Conservation (phyloP, 2,888 invertebrate species). For the Limnephilus rhombicus region DNA sequence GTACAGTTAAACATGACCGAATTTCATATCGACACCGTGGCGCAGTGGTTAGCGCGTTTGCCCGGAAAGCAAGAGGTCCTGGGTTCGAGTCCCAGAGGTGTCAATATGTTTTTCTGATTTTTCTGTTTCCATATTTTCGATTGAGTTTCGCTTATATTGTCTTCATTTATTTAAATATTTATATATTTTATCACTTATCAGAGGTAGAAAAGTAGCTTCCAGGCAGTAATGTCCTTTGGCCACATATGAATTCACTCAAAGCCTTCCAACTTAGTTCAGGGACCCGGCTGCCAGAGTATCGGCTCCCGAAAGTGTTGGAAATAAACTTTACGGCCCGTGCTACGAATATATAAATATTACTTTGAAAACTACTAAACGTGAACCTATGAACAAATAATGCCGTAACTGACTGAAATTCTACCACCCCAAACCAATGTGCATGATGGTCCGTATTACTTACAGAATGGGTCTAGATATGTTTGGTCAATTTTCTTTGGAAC, state of each 20-base stretch:
- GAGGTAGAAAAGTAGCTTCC: neutral
- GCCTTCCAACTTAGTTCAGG: slow-evolving; percentile 18
- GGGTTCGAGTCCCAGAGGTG: no score
- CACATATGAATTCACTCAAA: slow-evolving; percentile 1
- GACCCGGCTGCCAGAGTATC: slow-evolving; percentile 12
- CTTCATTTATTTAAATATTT: no score
- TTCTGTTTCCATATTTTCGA: no score
- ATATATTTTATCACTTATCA: neutral
- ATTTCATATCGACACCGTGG: no score
- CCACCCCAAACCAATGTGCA: neutral
- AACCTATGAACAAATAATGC: neutral
- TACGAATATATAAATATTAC: slow-evolving; percentile 46
- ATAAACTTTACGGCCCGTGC: slow-evolving; percentile 25
- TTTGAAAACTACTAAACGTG: neutral
- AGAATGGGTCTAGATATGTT: no score
- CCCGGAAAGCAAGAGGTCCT: no score
- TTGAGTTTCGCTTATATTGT: no score
- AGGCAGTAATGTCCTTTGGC: neutral
- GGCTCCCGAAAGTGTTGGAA: slow-evolving; percentile 45
- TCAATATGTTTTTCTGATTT: no score
- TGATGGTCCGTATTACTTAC: neutral
- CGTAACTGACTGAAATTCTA: neutral
- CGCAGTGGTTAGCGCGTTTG: no score
- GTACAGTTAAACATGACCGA: no score
- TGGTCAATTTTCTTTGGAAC: no score